Percentiles rank a stretch among this genome's conserved stretches.
phyloP scores from a whole-genome alignment of 2,113 vertebrate species.

The Gobius niger region DNA sequence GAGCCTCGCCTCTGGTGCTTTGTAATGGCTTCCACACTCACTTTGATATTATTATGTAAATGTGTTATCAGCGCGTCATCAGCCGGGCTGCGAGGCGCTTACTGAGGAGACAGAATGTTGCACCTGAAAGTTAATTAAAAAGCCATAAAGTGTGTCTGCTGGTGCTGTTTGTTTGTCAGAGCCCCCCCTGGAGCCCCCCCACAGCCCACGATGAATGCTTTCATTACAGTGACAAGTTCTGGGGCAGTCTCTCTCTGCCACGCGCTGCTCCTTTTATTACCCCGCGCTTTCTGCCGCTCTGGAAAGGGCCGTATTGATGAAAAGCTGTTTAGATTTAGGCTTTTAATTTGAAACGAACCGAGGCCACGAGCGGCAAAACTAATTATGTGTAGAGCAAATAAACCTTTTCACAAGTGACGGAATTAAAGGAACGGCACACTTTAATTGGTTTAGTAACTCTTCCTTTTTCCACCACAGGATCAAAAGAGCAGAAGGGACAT shows the following conservation, averaged over 20 bases:
- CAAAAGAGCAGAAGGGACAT: not conserved
- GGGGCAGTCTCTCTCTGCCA: constrained; percentile 54
- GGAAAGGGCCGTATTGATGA: constrained; percentile 57
- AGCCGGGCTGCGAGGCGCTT: constrained; percentile 48
- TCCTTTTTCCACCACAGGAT: not conserved
- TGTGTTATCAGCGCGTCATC: constrained; percentile 50
- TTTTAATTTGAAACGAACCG: constrained; percentile 66
- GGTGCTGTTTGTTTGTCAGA: constrained; percentile 60
- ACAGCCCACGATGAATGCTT: constrained; percentile 67
- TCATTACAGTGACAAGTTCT: constrained; percentile 71
- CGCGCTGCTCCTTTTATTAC: constrained; percentile 60
- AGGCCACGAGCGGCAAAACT: constrained; percentile 6
- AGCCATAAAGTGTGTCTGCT: constrained; percentile 45
- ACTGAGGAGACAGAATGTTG: constrained; percentile 42
- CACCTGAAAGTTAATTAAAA: constrained; percentile 72
- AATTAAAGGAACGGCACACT: not conserved
- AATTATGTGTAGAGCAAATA: constrained; percentile 4
- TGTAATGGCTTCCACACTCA: constrained; percentile 66
- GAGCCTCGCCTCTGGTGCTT: constrained; percentile 54
- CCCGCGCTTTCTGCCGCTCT: constrained; percentile 65
- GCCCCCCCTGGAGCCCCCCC: constrained; percentile 21
- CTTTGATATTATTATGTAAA: constrained; percentile 69
- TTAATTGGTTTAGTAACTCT: not conserved
- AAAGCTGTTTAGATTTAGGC: constrained; percentile 62
- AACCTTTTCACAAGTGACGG: constrained; percentile 4